phyloP scores from a whole-genome alignment of 2,797 vertebrate species.

The Lateolabrax maculatus region DNA sequence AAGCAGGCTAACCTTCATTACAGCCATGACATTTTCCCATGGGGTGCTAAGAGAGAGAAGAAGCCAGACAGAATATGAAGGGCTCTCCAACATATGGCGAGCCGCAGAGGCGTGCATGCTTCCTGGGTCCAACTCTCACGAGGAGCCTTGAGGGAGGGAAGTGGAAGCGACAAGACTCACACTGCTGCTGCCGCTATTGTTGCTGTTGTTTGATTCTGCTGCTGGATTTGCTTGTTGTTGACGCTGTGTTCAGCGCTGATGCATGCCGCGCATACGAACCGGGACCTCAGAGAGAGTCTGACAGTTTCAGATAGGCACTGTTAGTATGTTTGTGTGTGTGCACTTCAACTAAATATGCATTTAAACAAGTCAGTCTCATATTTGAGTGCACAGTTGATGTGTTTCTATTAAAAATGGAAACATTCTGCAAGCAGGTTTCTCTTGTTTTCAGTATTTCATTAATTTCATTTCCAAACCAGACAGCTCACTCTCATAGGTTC shows the following conservation, averaged over 20 bases:
- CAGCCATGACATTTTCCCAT: slow-evolving; percentile 73
- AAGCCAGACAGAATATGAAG: slow-evolving; percentile 52
- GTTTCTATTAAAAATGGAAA: background rate
- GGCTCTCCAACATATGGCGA: slow-evolving; percentile 57
- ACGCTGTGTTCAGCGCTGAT: slow-evolving; percentile 11
- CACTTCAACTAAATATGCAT: slow-evolving; percentile 1
- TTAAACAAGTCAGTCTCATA: slow-evolving; percentile 10
- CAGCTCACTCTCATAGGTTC: background rate
- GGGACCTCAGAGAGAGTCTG: slow-evolving; percentile 46
- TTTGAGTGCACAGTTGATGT: background rate
- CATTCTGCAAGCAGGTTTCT: background rate
- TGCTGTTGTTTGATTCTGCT: slow-evolving; percentile 41
- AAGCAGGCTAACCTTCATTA: slow-evolving; percentile 80
- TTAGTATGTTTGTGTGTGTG: slow-evolving; percentile 1
- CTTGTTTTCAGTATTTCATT: background rate
- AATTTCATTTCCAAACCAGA: background rate
- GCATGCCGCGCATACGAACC: slow-evolving; percentile 16
- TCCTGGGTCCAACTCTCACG: slow-evolving; percentile 40
- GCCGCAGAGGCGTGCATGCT: slow-evolving; percentile 41
- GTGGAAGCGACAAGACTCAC: background rate
- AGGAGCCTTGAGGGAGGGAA: slow-evolving; percentile 47
- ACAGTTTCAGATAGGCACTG: slow-evolving; percentile 46
- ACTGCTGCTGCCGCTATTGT: slow-evolving; percentile 6
- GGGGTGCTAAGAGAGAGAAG: slow-evolving; percentile 50
- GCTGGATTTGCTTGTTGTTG: slow-evolving; percentile 34